phyloP scores from a whole-genome alignment of 2,113 vertebrate species.

The Caretta caretta region DNA sequence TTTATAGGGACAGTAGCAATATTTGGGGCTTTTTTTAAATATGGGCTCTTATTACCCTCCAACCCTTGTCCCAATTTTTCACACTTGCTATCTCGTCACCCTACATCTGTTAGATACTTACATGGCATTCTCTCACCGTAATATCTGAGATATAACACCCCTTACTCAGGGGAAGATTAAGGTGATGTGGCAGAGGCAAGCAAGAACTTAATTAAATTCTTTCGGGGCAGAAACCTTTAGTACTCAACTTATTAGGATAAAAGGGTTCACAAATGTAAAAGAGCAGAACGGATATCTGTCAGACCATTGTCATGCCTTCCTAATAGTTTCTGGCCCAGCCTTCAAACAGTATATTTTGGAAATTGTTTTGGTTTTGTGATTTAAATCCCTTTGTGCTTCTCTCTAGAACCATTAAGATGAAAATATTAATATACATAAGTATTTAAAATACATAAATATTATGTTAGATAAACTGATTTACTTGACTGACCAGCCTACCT shows the following conservation, averaged over 20 bases:
- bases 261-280: background rate
- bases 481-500: background rate
- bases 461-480: background rate
- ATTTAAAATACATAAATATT: background rate
- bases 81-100: no score
- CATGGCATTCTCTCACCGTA: background rate
- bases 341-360: background rate
- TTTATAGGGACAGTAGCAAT: no score
- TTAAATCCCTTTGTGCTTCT: background rate
- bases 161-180: background rate
- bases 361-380: background rate
- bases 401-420: background rate
- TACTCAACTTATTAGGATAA: background rate
- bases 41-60: no score
- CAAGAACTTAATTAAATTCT: background rate
- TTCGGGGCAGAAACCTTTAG: background rate
- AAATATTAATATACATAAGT: background rate
- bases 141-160: background rate
- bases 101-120: background rate
- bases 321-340: background rate
- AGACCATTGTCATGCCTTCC: background rate
- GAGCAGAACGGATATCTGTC: background rate
- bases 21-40: no score
- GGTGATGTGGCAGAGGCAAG: background rate
- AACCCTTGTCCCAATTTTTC: no score